Conservation (phyloP, 2,888 invertebrate genomes). For the Phengaris arion region DNA sequence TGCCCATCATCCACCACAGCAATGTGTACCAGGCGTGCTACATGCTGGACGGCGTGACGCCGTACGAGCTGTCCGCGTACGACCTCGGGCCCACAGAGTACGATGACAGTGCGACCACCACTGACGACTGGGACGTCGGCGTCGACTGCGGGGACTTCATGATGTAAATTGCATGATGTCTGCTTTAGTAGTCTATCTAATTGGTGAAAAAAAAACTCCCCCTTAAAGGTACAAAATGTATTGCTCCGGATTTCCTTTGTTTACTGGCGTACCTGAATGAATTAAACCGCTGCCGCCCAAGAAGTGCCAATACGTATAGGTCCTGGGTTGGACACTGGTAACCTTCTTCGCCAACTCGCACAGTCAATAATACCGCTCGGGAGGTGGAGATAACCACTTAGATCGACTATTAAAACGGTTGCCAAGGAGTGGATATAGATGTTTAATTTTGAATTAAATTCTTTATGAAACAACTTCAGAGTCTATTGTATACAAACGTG, state of each 20-base stretch:
- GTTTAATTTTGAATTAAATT: not conserved
- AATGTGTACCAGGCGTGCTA: constrained; percentile 81
- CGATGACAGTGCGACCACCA: constrained; percentile 73
- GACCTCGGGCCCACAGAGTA: constrained; percentile 82
- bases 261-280: too few species aligned
- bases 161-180: constrained; percentile 68
- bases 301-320: too few species aligned
- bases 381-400: not conserved
- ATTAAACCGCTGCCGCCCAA: too few species aligned
- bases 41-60: constrained; percentile 77
- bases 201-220: not conserved
- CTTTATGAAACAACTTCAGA: not conserved
- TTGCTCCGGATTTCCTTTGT: too few species aligned
- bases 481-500: not conserved
- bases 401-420: not conserved
- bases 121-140: constrained; percentile 84
- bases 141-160: constrained; percentile 86
- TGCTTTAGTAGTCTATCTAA: not conserved
- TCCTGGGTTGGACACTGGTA: too few species aligned
- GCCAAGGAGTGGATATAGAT: not conserved
- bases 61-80: constrained; percentile 80
- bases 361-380: not conserved
- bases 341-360: too few species aligned
- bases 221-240: too few species aligned
- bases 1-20: constrained; percentile 82